These are phyloP conservation scores for Dimorphilus gyrociliatus DNA, from an alignment of 2,888 invertebrate genomes.

Conservation along the genomic window DNA sequence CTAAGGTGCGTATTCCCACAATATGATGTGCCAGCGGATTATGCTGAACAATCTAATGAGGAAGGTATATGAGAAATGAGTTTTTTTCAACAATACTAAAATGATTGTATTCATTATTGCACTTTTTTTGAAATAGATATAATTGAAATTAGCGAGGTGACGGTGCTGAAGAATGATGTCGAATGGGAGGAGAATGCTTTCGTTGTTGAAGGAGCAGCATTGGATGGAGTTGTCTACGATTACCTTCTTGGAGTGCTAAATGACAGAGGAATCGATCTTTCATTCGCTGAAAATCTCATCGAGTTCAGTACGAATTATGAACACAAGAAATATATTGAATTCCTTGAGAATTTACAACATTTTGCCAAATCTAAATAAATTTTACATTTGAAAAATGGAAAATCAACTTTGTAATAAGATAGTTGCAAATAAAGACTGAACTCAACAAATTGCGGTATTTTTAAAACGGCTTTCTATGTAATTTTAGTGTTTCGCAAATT, in stretches of 20 bases:
- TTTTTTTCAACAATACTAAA: too few relatives aligned
- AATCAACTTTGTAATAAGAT: too few relatives aligned
- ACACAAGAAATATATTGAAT: conserved; percentile 71
- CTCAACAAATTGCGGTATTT: too few relatives aligned
- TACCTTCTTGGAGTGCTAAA: conserved; percentile 82
- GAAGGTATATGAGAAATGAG: too few relatives aligned
- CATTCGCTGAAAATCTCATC: conserved; percentile 72
- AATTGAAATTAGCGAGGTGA: conserved; percentile 68
- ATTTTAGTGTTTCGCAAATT: too few relatives aligned
- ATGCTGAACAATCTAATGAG: too few relatives aligned
- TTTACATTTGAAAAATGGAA: too few relatives aligned
- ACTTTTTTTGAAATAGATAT: conserved; percentile 15
- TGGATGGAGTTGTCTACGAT: conserved; percentile 88
- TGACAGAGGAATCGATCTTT: conserved; percentile 83
- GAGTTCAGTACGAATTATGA: conserved; percentile 81
- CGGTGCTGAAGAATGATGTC: conserved; percentile 55
- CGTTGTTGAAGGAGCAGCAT: conserved; percentile 76
- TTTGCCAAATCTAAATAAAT: conserved; percentile 18
- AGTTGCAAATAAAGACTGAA: too few relatives aligned
- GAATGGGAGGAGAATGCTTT: conserved; percentile 68
- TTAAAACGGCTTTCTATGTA: too few relatives aligned
- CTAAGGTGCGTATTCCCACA: too few relatives aligned
- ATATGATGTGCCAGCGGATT: too few relatives aligned
- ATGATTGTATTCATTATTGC: too few relatives aligned
- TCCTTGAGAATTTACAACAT: conserved; percentile 51